These are phyloP conservation scores for Cheiracanthium punctorium DNA, from an alignment of 2,888 invertebrate genomes.

Conservation along the genomic window DNA sequence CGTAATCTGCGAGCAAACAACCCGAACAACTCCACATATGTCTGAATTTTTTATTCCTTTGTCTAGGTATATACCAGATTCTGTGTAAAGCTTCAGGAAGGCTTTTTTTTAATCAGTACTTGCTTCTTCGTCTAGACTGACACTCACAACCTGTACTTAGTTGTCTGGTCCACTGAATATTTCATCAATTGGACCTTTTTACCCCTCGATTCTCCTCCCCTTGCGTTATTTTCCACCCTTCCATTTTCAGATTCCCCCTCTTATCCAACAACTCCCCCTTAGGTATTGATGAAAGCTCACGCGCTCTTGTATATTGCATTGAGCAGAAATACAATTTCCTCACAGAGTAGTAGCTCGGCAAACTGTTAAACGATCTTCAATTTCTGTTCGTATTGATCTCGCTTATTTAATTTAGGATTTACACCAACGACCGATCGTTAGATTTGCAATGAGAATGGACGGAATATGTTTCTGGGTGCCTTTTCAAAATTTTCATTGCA, in stretches of 20 bases:
- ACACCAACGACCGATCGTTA: neutral
- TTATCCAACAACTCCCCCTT: conserved; percentile 9
- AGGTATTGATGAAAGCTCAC: conserved; percentile 28
- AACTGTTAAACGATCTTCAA: neutral
- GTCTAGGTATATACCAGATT: conserved; percentile 1
- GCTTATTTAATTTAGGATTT: neutral
- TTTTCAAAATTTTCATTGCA: too few relatives aligned
- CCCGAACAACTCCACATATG: neutral
- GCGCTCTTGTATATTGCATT: conserved; percentile 10
- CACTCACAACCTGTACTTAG: conserved; percentile 28
- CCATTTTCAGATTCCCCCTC: neutral
- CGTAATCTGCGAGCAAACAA: neutral
- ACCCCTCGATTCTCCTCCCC: neutral
- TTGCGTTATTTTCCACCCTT: conserved; percentile 19
- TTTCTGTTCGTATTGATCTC: neutral
- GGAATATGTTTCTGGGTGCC: too few relatives aligned
- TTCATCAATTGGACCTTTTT: conserved; percentile 50
- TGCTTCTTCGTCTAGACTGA: conserved; percentile 25
- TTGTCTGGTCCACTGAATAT: conserved; percentile 51
- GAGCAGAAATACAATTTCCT: conserved; percentile 25
- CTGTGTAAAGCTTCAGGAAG: conserved; percentile 35
- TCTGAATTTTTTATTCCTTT: neutral
- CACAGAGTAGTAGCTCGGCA: neutral
- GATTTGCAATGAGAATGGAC: too few relatives aligned
- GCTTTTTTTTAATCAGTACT: conserved; percentile 51